Conservation (phyloP, 1,140 invertebrate species). For the Bombus haemorrhoidalis region DNA sequence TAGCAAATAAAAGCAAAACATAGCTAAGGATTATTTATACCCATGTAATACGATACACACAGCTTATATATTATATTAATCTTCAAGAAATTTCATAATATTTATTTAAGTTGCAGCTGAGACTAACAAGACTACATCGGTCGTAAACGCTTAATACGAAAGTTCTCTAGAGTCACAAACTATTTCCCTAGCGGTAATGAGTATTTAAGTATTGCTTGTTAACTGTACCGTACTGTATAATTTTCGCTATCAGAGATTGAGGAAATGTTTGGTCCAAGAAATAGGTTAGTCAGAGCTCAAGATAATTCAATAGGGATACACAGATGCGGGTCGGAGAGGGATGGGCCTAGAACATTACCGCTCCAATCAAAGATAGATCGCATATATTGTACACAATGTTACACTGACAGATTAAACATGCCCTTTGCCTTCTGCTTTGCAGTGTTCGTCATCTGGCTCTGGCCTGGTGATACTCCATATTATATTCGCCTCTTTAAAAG, state of each 20-base stretch:
- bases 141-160: too few relatives aligned
- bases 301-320: neutral
- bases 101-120: too few relatives aligned
- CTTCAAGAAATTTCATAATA: too few relatives aligned
- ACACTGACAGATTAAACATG: neutral
- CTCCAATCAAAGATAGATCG: conserved; percentile 54
- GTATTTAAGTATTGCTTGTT: rapidly evolving
- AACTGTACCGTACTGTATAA: rapidly evolving
- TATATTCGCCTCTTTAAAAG: conserved; percentile 51
- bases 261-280: rapidly evolving
- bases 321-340: neutral
- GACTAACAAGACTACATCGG: rapidly evolving
- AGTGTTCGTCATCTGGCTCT: neutral
- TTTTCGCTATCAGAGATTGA: rapidly evolving
- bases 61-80: too few relatives aligned
- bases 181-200: too few relatives aligned
- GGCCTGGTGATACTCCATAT: conserved; percentile 37
- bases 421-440: neutral
- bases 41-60: too few relatives aligned
- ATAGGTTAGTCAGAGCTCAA: too few relatives aligned
- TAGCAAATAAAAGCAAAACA: too few relatives aligned
- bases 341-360: conserved; percentile 31
- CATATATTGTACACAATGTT: neutral
- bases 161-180: too few relatives aligned
- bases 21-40: too few relatives aligned